These are phyloP conservation scores for Rana temporaria DNA, from an alignment of 2,113 vertebrate genomes.

Conservation along the genomic window DNA sequence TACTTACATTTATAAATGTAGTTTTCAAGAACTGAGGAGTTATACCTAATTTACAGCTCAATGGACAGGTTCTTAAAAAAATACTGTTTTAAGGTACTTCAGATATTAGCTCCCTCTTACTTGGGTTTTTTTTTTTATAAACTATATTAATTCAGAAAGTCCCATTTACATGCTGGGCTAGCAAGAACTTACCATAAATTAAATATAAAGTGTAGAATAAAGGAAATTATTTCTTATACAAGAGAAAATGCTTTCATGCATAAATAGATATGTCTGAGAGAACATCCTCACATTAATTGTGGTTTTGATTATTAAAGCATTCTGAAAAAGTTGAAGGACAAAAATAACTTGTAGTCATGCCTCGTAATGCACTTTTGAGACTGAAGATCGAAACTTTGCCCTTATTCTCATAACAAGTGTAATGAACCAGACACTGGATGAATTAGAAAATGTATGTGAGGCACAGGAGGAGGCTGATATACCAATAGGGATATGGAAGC, in stretches of 20 bases:
- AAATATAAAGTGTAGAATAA: conserved; percentile 9
- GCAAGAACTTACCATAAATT: conserved; percentile 24
- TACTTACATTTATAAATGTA: conserved; percentile 10
- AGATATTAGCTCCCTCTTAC: neutral
- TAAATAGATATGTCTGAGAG: conserved; percentile 24
- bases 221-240: conserved; percentile 19
- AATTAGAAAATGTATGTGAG: neutral
- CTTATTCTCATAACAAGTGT: neutral
- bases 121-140: neutral
- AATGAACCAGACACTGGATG: neutral
- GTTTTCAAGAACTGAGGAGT: neutral
- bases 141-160: conserved; percentile 18
- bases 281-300: conserved; percentile 39
- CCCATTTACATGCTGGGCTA: conserved; percentile 7
- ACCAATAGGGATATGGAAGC: too few relatives aligned
- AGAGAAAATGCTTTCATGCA: conserved; percentile 26
- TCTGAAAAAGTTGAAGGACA: conserved; percentile 21
- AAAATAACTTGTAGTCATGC: neutral
- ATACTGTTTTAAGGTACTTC: conserved; percentile 24
- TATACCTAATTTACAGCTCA: conserved; percentile 14
- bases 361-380: neutral
- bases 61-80: conserved; percentile 7
- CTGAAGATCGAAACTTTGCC: neutral
- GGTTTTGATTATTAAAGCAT: conserved; percentile 2
- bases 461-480: too few relatives aligned